Evolutionary conservation across 2,888 invertebrate species (phyloP), one percentile per base, ranked within the genome.

Genomic region (Synanthedon formicaeformis): DNA sequence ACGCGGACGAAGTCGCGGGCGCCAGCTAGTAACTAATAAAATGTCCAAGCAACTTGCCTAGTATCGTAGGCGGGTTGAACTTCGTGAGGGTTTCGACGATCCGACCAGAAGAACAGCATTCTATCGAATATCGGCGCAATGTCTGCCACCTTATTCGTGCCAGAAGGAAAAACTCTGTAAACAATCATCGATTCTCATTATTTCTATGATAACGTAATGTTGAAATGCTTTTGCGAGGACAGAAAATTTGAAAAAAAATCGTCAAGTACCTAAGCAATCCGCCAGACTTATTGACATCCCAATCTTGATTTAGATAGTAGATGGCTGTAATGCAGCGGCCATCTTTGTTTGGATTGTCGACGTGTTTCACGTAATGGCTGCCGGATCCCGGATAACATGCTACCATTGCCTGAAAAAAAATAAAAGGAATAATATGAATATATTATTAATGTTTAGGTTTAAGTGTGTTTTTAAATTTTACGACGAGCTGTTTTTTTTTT

Each of bases 71-170:
- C 94, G 2, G 98, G 97, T 76, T 96, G 95, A 1, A 99, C 98
- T 87, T 98, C 98, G 73, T 98, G 98, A 0, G 98, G 98, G 86
- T 98, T 98, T 62, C 98, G 90, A 64, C 95, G 89, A 71, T 98
- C 98, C 0, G 98, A 98, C 98, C 98, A 99, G 89, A 99, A 99
- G 84, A 98, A 97, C 65, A 98, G 88, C 76, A 98, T 91, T 55
- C 98, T 67, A 80, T 99, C 98, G 79, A 98, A 97, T 53, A 94
- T 88, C 0, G 98, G 98, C 71, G 94, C 96, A 66, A 99, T 96
- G 71, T 97, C 94, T 0, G 97, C 97, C 53, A 93, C 94, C 69
- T 92, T 91, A 63, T 94, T 92, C 41, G 91, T 90, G 34, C 95
- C 95, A 75, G 95, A 95, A 0, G 98, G 98, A 71, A 96, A 97